phyloP scores from a whole-genome alignment of 2,888 invertebrate species.

The Melanargia galathea region DNA sequence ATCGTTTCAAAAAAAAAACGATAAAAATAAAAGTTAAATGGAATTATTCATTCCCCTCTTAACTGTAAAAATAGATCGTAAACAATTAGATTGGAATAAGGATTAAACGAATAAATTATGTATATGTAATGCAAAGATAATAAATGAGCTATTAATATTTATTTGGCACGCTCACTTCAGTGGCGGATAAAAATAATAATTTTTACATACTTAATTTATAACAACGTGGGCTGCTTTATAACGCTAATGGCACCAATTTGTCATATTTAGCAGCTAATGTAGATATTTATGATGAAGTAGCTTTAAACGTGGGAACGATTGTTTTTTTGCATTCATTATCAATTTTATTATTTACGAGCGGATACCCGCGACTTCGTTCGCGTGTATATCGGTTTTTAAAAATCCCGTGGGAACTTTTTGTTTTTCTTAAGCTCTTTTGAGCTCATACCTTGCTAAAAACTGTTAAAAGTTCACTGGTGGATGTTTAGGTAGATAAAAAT shows the following conservation, averaged over 20 bases:
- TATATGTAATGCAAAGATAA: background rate
- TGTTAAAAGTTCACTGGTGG: too few relatives aligned
- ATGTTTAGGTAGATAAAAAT: too few relatives aligned
- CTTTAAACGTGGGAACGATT: background rate
- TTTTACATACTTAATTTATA: constrained; percentile 13
- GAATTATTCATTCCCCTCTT: background rate
- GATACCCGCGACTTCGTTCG: too few relatives aligned
- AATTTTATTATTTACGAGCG: constrained; percentile 5
- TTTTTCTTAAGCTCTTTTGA: too few relatives aligned
- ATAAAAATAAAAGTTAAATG: background rate
- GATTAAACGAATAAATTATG: background rate
- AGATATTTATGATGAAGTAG: constrained; percentile 5
- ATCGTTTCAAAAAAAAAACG: background rate
- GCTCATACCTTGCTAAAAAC: too few relatives aligned
- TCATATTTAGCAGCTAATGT: constrained; percentile 30
- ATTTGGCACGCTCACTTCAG: constrained; percentile 13
- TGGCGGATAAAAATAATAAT: constrained; percentile 11
- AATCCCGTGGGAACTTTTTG: too few relatives aligned
- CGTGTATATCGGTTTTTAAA: too few relatives aligned
- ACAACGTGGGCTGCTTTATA: constrained; percentile 13
- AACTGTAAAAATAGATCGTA: background rate
- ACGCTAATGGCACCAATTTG: constrained; percentile 25
- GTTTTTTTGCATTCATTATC: background rate
- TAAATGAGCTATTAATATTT: constrained; percentile 13
- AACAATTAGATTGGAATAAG: background rate